Evolutionary conservation across 2,797 vertebrate genomes (phyloP).

Genomic region (Odontamblyopus lacepedii): DNA sequence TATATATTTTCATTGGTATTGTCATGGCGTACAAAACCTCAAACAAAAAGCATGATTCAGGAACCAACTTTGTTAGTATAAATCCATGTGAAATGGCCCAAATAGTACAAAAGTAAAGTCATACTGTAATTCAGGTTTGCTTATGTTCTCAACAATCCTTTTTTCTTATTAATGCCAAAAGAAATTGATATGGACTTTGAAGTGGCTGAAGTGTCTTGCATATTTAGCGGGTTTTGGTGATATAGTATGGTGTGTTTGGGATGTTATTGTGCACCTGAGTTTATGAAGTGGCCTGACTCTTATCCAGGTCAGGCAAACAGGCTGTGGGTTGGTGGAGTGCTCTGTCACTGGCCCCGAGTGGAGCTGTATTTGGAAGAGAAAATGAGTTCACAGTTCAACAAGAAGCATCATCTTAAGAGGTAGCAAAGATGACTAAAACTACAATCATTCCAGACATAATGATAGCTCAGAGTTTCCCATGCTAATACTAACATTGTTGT

Average conservation of each 20-base stretch:
- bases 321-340: slow-evolving; percentile 70
- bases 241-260: slow-evolving; percentile 1
- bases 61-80: neutral
- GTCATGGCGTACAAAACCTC: slow-evolving; percentile 13
- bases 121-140: neutral
- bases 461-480: too few relatives aligned
- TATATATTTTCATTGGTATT: neutral
- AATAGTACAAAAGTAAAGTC: neutral
- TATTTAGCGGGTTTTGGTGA: neutral
- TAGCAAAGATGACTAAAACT: slow-evolving; percentile 48
- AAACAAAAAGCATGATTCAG: neutral
- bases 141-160: too few relatives aligned
- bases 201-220: neutral
- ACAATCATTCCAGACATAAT: slow-evolving; percentile 45
- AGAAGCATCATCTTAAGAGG: slow-evolving; percentile 59
- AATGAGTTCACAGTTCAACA: slow-evolving; percentile 47
- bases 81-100: neutral
- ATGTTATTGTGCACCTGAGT: slow-evolving; percentile 23
- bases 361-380: slow-evolving; percentile 74
- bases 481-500: too few relatives aligned
- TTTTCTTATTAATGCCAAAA: too few relatives aligned
- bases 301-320: slow-evolving; percentile 38
- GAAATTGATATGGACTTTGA: neutral
- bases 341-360: slow-evolving; percentile 69
- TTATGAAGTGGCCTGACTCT: slow-evolving; percentile 68